A percentile compares a stretch with the other conserved stretches of the same genome.
phyloP scores from a whole-genome alignment of 2,797 vertebrate genomes.

The Enteromius argenteus region DNA sequence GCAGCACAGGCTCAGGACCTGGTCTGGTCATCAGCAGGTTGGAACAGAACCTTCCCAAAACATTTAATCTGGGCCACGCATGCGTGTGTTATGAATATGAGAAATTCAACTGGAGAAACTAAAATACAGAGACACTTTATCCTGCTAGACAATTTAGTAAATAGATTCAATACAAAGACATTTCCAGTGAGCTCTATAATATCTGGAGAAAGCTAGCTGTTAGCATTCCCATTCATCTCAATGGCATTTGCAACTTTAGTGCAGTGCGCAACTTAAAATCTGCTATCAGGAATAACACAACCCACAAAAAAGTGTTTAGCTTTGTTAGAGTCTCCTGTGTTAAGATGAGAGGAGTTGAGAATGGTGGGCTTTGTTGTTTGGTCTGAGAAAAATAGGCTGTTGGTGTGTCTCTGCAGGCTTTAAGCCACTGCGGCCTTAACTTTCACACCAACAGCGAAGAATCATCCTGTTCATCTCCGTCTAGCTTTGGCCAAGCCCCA shows the following conservation, averaged over 20 bases:
- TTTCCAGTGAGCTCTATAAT: not conserved
- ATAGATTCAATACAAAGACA: not conserved
- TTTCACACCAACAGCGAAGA: conserved; percentile 38
- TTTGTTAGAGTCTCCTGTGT: not conserved
- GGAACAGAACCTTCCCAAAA: not conserved
- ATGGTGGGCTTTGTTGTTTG: conserved; percentile 16
- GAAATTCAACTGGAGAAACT: not conserved
- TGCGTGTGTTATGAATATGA: not conserved
- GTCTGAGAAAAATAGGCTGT: conserved; percentile 14
- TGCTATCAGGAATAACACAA: not conserved
- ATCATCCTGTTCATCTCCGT: conserved; percentile 43
- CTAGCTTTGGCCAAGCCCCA: conserved; percentile 51
- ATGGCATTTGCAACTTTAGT: not conserved
- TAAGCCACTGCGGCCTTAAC: conserved; percentile 12
- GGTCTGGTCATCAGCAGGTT: not conserved
- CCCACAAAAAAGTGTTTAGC: not conserved
- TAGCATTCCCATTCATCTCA: not conserved
- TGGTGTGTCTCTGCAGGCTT: conserved; percentile 16
- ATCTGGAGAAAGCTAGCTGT: not conserved
- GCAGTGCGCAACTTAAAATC: not conserved
- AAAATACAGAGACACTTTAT: not conserved
- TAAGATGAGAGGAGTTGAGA: not conserved
- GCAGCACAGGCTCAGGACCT: conserved; percentile 6
- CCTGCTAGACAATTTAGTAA: not conserved
- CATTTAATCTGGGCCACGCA: not conserved